Base-by-base conservation (phyloP, 2,888 invertebrate genomes). In the Trichopria drosophilae region DNA sequence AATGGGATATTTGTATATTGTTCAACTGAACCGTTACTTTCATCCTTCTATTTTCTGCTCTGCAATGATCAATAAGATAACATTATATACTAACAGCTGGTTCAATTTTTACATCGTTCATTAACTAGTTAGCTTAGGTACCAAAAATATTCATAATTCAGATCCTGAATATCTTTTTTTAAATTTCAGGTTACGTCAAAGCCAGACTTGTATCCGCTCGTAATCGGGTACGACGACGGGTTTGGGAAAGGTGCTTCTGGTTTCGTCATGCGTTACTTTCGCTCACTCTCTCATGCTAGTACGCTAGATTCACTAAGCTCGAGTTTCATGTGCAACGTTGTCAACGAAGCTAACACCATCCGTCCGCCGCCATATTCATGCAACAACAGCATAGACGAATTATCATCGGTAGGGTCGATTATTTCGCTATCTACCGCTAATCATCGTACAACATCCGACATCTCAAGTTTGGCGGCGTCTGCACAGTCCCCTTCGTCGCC, bases 271-370 rank as follows among this genome's bases (percentile, higher is more conserved):
- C 90, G 90, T 68, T 91, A 88, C 76, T 87, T 88, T 78, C 82
- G 88, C 53, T 87, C 90, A 55, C 69, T 91, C 63, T 90, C 90
- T 56, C 90, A 89, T 63, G 86, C 90, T 56, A 91, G 90, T 77
- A 91, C 90, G 59, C 84, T 88, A 63, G 91, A 91, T 76, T 91
- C 90, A 61, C 80, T 91, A 66, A 90, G 87, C 77, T 91, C 90
- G 65, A 90, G 89, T 79, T 90, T 87, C 77, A 85, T 90, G 76
- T 90, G 90, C 78, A 90, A 85, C 73, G 84, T 88, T 67, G 84
- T 88, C 60, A 90, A 90, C 78, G 90, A 91, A 84, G 88, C 90
- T 45, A 90, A 90, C 75, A 85, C 87, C 50, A 81, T 89, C 72
- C 84, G 90, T 64, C 90, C 90, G 52, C 90, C 90, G 35, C 89